These are phyloP conservation scores for Crenichthys baileyi DNA, from an alignment of 2,797 vertebrate genomes.

Conservation along the genomic window DNA sequence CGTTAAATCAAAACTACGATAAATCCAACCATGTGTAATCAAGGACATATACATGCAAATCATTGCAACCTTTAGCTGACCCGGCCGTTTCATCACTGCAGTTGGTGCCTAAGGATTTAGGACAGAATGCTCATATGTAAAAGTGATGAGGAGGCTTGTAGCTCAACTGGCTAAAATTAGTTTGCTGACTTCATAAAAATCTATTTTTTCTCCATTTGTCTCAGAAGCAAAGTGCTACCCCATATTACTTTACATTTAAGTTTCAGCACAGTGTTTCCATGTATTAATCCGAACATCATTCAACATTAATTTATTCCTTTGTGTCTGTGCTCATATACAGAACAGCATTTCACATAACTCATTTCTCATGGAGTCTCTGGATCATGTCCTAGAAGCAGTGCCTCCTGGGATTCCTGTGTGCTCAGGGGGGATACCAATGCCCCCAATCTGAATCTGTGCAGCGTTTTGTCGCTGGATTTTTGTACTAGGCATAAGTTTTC, in stretches of 20 bases:
- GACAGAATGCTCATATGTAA: background rate
- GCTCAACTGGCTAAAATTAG: conserved; percentile 4
- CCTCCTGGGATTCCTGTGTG: background rate
- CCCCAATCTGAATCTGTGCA: background rate
- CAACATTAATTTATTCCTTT: background rate
- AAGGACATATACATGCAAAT: background rate
- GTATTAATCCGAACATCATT: conserved; percentile 13
- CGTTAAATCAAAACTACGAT: background rate
- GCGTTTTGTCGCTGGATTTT: background rate
- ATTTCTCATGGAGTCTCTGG: background rate
- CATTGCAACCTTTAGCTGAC: background rate
- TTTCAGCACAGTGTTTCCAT: background rate
- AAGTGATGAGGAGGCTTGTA: conserved; percentile 4
- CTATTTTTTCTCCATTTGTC: background rate
- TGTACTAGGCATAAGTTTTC: background rate
- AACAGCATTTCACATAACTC: background rate
- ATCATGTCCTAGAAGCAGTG: background rate
- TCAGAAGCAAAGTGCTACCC: background rate
- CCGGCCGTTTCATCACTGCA: background rate
- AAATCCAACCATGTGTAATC: background rate
- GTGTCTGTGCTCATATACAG: background rate
- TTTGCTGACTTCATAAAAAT: conserved; percentile 11
- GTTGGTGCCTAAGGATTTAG: background rate
- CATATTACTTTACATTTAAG: background rate
- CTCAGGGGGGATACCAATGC: background rate